Conservation (phyloP, 2,113 vertebrate species). For the Istiophorus platypterus region DNA sequence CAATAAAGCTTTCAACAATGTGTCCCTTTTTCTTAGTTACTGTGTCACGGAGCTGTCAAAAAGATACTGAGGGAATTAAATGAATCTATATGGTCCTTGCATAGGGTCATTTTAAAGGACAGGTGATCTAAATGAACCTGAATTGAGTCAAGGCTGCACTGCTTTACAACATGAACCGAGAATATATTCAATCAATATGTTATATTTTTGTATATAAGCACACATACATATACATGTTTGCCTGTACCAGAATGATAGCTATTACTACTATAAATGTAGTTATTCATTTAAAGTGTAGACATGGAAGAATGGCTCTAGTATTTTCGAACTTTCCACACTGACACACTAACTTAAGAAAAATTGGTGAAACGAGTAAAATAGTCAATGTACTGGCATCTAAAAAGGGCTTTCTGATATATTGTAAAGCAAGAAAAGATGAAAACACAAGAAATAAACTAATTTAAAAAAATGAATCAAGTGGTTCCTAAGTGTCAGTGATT, state of each 20-base stretch:
- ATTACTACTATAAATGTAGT: conserved; percentile 23
- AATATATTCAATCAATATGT: background rate
- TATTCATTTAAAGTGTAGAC: conserved; percentile 3
- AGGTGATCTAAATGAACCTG: background rate
- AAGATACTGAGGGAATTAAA: conserved; percentile 16
- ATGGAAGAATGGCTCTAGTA: background rate
- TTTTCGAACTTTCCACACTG: background rate
- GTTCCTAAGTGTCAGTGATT: too few relatives aligned
- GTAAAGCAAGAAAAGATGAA: background rate
- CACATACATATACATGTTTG: background rate
- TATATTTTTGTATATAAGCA: too few relatives aligned
- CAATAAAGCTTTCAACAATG: conserved; percentile 16
- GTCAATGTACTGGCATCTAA: too few relatives aligned
- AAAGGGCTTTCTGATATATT: background rate
- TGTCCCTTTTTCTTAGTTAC: background rate
- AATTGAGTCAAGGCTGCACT: background rate
- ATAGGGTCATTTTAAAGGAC: conserved; percentile 12
- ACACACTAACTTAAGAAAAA: background rate
- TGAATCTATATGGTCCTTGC: conserved; percentile 21
- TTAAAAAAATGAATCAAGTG: too few relatives aligned
- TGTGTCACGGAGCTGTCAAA: conserved; percentile 25
- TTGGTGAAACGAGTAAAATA: background rate
- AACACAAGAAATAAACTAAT: background rate
- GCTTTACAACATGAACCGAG: background rate
- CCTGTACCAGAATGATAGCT: background rate